Base-by-base conservation (phyloP, 1,140 invertebrate species). In the Sitobion miscanthi region DNA sequence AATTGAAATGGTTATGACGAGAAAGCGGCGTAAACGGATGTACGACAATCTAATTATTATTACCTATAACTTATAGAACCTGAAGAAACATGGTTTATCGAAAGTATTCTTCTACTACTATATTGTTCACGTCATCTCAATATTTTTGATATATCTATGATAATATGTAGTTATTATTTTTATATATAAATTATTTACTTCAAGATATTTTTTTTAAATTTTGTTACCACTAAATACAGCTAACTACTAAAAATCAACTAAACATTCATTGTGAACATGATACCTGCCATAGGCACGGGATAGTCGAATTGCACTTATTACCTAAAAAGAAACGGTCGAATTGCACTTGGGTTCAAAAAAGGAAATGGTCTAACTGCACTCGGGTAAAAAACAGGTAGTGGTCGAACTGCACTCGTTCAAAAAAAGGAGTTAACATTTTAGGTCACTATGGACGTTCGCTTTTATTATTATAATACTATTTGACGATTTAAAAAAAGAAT, bases 11-110 rank as follows among this genome's bases (percentile, higher is more conserved):
- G 57, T 90, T 90, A 69, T 69, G 42, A 45, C 17, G 38, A 69
- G 89, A 90, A 90, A 90, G 89, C 25, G 14, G 25, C 14, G 42
- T 90, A 69, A 62, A 69, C 54, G 89, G 89, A 90, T 90, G 57
- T 90, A 90, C 54, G 62, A 30, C 23, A 90, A 45, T 62, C 38
- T 69, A 90, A 90, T 69, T n/a, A 69, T 69, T 47, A 57, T 90
- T 42, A 62, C 57, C 42, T 42, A 35, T 38, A 54, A 35, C 49
- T 89, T 54, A 54, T 57, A 45, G 38, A 90, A 62, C 45, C 54
- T n/a, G 25, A 89, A 42, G 9, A 86, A 9, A 88, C 21, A 57
- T 4, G n/a, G 30, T 90, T 90, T 45, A 57, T 89, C 21, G 49
- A 89, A 57, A 89, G 8, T 25, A 17, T 89, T 38, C n/a, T 35